Percentiles rank a stretch among this genome's conserved stretches.
Conservation (phyloP, 2,113 vertebrate genomes). For the Mustela nigripes region DNA sequence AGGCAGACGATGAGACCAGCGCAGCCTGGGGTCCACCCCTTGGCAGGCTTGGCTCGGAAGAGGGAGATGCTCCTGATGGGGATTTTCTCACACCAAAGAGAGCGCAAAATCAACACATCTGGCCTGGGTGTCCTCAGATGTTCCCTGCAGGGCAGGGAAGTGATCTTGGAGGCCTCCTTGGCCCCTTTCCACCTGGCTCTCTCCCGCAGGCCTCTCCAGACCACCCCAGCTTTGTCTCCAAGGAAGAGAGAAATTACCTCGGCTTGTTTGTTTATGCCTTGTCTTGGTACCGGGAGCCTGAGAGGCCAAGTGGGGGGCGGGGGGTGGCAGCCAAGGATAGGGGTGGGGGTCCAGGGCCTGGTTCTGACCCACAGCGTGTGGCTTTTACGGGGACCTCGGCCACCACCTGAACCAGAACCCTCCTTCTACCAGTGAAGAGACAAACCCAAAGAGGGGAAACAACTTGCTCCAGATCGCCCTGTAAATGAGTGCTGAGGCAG, state of each 20-base stretch:
- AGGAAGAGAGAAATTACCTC: slow-evolving; percentile 52
- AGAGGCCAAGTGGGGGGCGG: neutral
- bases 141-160: slow-evolving; percentile 43
- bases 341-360: neutral
- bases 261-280: slow-evolving; percentile 56
- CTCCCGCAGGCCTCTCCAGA: slow-evolving; percentile 49
- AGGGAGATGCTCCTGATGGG: neutral
- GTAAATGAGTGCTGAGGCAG: neutral
- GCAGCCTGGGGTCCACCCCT: neutral
- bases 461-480: neutral
- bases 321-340: neutral
- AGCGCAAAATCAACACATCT: slow-evolving; percentile 51
- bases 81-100: slow-evolving; percentile 12
- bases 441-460: neutral
- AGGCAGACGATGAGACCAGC: neutral
- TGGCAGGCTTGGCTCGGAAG: neutral
- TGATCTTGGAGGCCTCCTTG: neutral
- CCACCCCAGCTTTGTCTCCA: slow-evolving; percentile 72
- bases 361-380: neutral
- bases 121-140: slow-evolving; percentile 58
- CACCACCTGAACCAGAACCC: neutral
- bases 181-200: slow-evolving; percentile 45
- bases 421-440: neutral
- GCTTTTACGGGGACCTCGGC: neutral
- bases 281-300: slow-evolving; percentile 19